Conservation (phyloP, 30 jellyfish, hydroid and myxozoan genomes). For the Hydractinia echinata region DNA sequence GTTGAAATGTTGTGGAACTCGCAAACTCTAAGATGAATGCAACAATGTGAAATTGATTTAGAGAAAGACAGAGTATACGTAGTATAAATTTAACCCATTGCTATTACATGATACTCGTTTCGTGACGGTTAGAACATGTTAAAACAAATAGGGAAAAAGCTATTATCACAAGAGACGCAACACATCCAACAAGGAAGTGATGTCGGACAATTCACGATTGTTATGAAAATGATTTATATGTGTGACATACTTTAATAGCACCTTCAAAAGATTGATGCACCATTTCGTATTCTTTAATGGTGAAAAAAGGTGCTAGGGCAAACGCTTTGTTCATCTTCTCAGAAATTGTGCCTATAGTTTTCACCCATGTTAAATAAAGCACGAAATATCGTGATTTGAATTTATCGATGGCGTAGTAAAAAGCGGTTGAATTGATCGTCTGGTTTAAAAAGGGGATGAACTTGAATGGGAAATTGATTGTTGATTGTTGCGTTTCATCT, state of each 20-base stretch:
- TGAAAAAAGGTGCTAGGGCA: background rate
- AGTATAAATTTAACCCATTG: too few relatives aligned
- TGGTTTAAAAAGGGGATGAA: slow-evolving; percentile 17
- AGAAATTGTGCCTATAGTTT: background rate
- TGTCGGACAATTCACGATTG: background rate
- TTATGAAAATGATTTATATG: background rate
- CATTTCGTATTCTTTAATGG: background rate
- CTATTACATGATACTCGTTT: too few relatives aligned
- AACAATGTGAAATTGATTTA: too few relatives aligned
- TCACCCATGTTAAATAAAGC: background rate
- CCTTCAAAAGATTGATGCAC: background rate
- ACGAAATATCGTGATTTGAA: background rate
- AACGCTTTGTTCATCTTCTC: background rate
- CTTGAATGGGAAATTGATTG: background rate
- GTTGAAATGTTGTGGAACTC: too few relatives aligned
- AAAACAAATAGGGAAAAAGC: too few relatives aligned
- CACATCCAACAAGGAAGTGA: background rate
- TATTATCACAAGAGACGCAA: background rate
- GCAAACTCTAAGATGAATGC: too few relatives aligned
- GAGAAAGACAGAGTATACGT: too few relatives aligned
- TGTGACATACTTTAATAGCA: background rate
- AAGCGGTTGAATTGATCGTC: background rate
- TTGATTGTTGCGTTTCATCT: background rate
- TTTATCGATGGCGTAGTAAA: background rate
- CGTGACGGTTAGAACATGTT: too few relatives aligned